A percentile compares a stretch with the other conserved stretches of the same genome.
Conservation (phyloP, 2,113 vertebrate species). For the Pelusios castaneus region DNA sequence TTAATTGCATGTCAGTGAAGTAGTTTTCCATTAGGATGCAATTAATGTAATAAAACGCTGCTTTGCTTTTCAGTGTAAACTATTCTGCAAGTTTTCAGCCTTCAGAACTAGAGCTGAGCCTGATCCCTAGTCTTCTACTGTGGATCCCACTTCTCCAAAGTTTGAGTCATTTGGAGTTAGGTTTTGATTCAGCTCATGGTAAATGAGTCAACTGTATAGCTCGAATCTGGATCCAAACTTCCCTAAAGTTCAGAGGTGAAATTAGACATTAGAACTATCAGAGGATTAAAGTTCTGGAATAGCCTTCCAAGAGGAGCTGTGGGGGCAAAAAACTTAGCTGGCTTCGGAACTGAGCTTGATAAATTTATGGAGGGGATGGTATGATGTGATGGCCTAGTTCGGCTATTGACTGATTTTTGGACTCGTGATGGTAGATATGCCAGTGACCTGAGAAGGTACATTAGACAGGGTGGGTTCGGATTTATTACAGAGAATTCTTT, state of each 20-base stretch:
- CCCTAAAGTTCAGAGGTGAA: neutral
- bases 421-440: too few species aligned
- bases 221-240: neutral
- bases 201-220: neutral
- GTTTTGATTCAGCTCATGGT: neutral
- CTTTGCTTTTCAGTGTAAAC: conserved; percentile 20
- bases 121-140: neutral
- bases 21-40: neutral
- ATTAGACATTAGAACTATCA: too few species aligned
- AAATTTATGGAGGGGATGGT: too few species aligned
- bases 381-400: too few species aligned
- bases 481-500: too few species aligned
- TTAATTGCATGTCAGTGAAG: neutral
- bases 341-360: too few species aligned
- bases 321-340: too few species aligned
- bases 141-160: neutral
- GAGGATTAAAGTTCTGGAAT: too few species aligned
- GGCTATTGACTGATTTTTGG: too few species aligned
- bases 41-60: neutral
- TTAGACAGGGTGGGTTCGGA: too few species aligned
- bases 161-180: neutral
- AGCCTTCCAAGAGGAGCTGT: too few species aligned
- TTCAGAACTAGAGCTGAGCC: neutral
- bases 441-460: too few species aligned
- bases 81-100: neutral